Conservation (phyloP, 1,140 invertebrate genomes). For the Gonatopus flavifemur region DNA sequence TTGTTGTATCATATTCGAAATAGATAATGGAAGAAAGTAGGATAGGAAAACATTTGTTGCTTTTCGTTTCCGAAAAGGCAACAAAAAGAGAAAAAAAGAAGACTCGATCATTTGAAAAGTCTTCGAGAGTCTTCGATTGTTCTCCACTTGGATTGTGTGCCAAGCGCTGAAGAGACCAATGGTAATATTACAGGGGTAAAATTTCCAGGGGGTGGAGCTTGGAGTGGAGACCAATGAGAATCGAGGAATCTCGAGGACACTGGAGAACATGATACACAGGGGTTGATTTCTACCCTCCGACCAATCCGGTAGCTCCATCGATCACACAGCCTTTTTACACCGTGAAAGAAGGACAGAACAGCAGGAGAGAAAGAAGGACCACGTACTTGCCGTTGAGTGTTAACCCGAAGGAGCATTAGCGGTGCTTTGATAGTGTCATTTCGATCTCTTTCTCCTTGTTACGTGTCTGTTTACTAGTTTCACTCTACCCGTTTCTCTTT, state of each 20-base stretch:
- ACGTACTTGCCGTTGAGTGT: constrained; percentile 53
- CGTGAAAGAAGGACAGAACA: too few relatives aligned
- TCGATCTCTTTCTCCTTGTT: constrained; percentile 15
- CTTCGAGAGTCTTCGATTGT: too few relatives aligned
- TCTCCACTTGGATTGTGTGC: too few relatives aligned
- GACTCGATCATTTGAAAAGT: too few relatives aligned
- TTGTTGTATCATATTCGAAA: too few relatives aligned
- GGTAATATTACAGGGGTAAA: constrained; percentile 18
- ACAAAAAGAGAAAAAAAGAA: too few relatives aligned
- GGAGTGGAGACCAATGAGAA: constrained; percentile 15
- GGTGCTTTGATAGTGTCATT: constrained; percentile 51
- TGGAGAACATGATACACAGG: constrained; percentile 15
- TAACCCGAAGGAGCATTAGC: constrained; percentile 56
- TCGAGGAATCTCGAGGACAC: constrained; percentile 23
- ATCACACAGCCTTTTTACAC: constrained; percentile 44
- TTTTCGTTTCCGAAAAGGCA: too few relatives aligned
- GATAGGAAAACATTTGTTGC: too few relatives aligned
- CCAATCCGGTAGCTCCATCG: constrained; percentile 50
- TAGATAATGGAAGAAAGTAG: too few relatives aligned
- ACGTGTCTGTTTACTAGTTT: background rate
- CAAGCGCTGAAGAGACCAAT: background rate
- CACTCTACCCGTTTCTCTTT: background rate
- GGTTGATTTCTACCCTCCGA: constrained; percentile 32
- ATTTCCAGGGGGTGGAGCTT: constrained; percentile 37
- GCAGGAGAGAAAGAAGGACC: too few relatives aligned